Conservation (phyloP, 2,113 vertebrate species). For the Phasianus colchicus region DNA sequence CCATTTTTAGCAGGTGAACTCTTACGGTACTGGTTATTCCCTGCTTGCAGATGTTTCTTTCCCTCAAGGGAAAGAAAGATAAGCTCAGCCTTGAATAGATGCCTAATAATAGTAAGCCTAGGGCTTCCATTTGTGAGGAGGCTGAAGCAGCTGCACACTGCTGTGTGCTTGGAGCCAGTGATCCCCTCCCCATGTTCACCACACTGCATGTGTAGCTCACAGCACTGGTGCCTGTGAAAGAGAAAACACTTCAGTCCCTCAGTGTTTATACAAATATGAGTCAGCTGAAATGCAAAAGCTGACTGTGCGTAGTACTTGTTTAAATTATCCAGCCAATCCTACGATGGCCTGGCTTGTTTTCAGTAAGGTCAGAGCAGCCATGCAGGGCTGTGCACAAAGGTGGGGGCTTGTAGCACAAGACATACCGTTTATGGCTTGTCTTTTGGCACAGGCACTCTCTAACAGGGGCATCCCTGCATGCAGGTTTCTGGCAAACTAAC, state of each 20-base stretch:
- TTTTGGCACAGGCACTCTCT: neutral
- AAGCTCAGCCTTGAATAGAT: neutral
- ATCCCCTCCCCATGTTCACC: neutral
- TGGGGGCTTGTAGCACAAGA: neutral
- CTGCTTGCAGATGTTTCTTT: neutral
- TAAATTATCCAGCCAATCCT: conserved; percentile 41
- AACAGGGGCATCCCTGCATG: neutral
- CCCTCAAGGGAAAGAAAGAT: neutral
- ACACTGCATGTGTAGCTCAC: neutral
- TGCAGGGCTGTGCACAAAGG: neutral
- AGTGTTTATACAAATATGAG: conserved; percentile 14
- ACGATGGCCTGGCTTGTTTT: conserved; percentile 22
- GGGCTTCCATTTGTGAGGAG: accelerated
- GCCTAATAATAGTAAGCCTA: too few relatives aligned
- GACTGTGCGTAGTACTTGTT: conserved; percentile 16
- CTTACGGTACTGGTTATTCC: neutral
- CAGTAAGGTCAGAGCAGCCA: neutral
- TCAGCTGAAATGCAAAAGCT: conserved; percentile 27
- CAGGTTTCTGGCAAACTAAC: neutral
- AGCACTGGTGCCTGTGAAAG: neutral
- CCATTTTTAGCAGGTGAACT: neutral
- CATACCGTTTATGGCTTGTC: accelerated
- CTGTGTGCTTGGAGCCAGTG: neutral
- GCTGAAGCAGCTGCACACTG: accelerated
- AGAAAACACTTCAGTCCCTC: neutral